Evolutionary conservation across 2,113 vertebrate genomes (phyloP).

Genomic region (Centrocercus urophasianus): DNA sequence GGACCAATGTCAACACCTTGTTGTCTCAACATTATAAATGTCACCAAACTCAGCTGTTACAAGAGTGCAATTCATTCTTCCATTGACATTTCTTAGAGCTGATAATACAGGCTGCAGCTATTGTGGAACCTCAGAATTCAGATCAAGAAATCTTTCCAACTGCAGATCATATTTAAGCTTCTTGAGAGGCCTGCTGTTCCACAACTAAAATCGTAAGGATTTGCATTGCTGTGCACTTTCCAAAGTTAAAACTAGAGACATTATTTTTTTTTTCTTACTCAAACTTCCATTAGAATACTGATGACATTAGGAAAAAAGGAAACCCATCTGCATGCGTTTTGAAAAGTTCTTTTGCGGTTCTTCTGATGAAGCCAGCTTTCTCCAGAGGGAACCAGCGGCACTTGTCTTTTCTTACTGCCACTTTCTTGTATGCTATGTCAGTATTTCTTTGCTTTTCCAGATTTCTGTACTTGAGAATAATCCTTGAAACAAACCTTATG

Average conservation of each 20-base stretch:
- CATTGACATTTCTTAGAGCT: background rate
- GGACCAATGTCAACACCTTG: background rate
- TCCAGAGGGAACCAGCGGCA: background rate
- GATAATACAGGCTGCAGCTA: background rate
- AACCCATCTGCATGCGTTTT: background rate
- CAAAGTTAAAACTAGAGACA: background rate
- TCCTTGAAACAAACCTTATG: background rate
- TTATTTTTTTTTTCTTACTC: background rate
- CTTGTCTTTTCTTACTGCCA: background rate
- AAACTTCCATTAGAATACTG: background rate
- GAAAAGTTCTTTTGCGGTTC: background rate
- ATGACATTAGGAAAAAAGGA: background rate
- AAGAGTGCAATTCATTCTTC: background rate
- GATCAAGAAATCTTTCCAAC: background rate
- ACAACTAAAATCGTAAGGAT: background rate
- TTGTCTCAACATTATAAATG: conserved; percentile 2
- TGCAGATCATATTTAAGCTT: background rate
- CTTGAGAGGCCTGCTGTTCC: background rate
- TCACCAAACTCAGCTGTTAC: conserved; percentile 2
- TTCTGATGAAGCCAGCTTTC: background rate
- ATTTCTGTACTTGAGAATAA: background rate
- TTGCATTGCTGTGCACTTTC: background rate
- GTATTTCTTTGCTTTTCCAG: background rate
- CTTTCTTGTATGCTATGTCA: background rate
- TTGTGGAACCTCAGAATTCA: background rate